Evolutionary conservation across 2,113 vertebrate genomes (phyloP).

Genomic region (Ceyx cyanopectus): DNA sequence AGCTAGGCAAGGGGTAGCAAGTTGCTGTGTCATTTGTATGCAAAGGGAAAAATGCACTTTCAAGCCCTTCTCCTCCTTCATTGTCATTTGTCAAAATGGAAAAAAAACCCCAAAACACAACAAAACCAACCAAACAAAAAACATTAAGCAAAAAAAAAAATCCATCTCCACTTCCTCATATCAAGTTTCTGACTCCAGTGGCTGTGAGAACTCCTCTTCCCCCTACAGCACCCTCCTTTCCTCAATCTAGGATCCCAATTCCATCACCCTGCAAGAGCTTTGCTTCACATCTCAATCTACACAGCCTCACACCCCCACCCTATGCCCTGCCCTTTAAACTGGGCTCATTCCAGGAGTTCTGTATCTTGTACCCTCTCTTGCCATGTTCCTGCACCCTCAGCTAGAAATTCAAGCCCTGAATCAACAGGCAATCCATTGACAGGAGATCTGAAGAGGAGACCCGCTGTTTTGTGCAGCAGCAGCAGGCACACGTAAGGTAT

Average conservation of each 20-base stretch:
- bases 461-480: background rate
- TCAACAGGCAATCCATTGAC: rapidly evolving
- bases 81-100: background rate
- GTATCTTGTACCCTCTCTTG: background rate
- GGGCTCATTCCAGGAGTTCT: background rate
- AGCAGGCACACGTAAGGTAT: background rate
- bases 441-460: background rate
- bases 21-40: background rate
- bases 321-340: background rate
- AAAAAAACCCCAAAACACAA: background rate
- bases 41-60: background rate
- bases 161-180: background rate
- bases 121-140: background rate
- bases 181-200: background rate
- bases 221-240: background rate
- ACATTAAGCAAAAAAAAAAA: background rate
- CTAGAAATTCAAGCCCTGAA: background rate
- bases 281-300: background rate
- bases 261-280: background rate
- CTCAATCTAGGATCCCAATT: background rate
- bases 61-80: background rate
- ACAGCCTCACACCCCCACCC: background rate
- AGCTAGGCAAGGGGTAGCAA: background rate
- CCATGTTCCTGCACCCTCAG: background rate
- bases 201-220: background rate